Evolutionary conservation across 1,140 invertebrate genomes (phyloP).

Genomic region (Lysiphlebus fabarum): DNA sequence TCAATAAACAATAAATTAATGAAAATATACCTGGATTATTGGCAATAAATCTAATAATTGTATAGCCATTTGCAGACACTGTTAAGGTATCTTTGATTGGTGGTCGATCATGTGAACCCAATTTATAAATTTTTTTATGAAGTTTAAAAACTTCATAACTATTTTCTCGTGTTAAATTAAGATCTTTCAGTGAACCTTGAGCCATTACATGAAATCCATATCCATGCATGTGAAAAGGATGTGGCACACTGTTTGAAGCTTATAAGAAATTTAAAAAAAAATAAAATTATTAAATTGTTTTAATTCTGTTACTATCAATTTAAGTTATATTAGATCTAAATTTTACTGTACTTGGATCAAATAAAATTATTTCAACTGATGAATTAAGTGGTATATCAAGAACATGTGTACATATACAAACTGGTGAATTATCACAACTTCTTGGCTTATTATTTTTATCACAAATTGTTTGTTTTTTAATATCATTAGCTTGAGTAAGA

Average conservation of each 20-base stretch:
- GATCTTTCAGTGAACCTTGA: constrained; percentile 20
- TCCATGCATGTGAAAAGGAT: constrained; percentile 45
- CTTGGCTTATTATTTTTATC: not conserved
- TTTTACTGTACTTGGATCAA: constrained; percentile 54
- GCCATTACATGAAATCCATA: constrained; percentile 32
- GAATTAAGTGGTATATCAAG: constrained; percentile 12
- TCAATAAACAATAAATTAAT: too few species aligned
- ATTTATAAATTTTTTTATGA: not conserved
- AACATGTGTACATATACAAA: constrained; percentile 17
- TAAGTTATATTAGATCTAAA: not conserved
- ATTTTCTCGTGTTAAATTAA: not conserved
- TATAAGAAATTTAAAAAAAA: constrained; percentile 17
- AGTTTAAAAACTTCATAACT: not conserved
- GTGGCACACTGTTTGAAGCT: constrained; percentile 29
- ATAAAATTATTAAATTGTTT: too few species aligned
- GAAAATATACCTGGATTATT: constrained; percentile 2
- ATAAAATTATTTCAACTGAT: constrained; percentile 52
- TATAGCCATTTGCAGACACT: not conserved
- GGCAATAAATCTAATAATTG: constrained; percentile 9
- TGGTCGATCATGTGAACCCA: not conserved
- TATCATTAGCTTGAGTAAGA: constrained; percentile 15
- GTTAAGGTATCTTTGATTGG: constrained; percentile 1
- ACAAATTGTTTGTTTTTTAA: constrained; percentile 7
- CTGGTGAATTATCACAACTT: not conserved
- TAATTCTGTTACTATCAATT: not conserved